Percentiles rank a stretch among this genome's conserved stretches.
Evolutionary conservation across 2,113 vertebrate genomes (phyloP).

Genomic region (Mirza zaza): DNA sequence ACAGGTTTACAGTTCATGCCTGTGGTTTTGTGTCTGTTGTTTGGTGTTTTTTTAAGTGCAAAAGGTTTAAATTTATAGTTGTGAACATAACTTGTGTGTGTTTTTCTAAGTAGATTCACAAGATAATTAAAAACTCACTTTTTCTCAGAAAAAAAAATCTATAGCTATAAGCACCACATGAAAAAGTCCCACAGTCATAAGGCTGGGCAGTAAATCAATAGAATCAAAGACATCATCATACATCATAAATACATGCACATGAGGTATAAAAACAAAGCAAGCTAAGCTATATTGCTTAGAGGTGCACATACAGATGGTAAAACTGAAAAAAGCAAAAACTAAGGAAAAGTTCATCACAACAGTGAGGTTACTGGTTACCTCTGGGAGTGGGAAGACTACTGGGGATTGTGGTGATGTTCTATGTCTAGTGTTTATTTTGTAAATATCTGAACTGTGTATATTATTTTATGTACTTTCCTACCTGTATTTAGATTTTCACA

Average conservation of each 20-base stretch:
- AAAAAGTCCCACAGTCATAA: background rate
- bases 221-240: background rate
- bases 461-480: background rate
- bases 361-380: background rate
- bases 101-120: constrained; percentile 87
- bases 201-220: background rate
- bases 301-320: background rate
- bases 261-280: background rate
- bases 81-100: constrained; percentile 87
- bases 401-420: background rate
- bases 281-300: background rate
- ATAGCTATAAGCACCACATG: background rate
- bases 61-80: constrained; percentile 88
- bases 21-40: constrained; percentile 80
- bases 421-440: background rate
- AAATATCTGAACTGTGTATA: background rate
- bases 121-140: constrained; percentile 87
- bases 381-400: background rate
- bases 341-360: background rate
- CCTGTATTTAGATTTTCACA: background rate
- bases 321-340: background rate
- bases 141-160: constrained; percentile 70
- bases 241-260: background rate
- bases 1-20: constrained; percentile 86
- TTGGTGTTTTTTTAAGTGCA: constrained; percentile 78